Evolutionary conservation across 2,113 vertebrate genomes (phyloP), one percentile per base, ranked within the genome.

Genomic region (Pterophyllum scalare): DNA sequence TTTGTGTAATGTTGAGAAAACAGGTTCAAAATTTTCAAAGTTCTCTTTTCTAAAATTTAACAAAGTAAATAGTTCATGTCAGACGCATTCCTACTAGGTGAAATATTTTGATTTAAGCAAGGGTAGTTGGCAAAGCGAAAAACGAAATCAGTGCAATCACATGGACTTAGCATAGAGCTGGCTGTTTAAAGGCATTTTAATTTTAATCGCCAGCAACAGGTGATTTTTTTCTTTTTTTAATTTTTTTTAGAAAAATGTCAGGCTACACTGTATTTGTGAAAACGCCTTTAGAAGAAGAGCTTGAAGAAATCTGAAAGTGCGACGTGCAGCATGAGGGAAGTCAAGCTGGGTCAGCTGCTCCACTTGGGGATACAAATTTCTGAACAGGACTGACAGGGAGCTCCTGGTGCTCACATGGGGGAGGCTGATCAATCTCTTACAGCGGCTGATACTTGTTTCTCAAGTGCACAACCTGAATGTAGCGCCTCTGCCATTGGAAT

Each of bases 291-390:
- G 40, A 81, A 43, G 65, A 20, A 62, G 19, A 79, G 78, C 75
- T 54, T 76, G 65, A 87, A 82, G 67, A 52, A 81, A 85, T 74
- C 80, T 87, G 87, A 93, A 84, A 84, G 70, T 31, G 40, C 79
- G 86, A 80, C 81, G 87, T 80, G 83, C 35, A 43, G 91, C 77
- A 90, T 84, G 28, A 49, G 20, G 54, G 61, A 75, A 85, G 84
- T 86, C 86, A 87, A 67, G 81, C 67, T 77, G 75, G 88, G 81
- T 91, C 87, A 83, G 81, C 61, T 77, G 59, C 77, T 80, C 46
- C 78, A 87, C 65, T 59, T 80, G 70, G 57, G 75, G 43, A 89
- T 80, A 65, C 82, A 57, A 20, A 46, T 52, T 84, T 78, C 43
- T 79, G 86, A 90, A 92, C 33, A 79, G 64, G 88, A 31, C 75